Evolutionary conservation across 2,888 invertebrate genomes (phyloP), one percentile per base, ranked within the genome.

Genomic region (Hirtodrosophila histrioides): DNA sequence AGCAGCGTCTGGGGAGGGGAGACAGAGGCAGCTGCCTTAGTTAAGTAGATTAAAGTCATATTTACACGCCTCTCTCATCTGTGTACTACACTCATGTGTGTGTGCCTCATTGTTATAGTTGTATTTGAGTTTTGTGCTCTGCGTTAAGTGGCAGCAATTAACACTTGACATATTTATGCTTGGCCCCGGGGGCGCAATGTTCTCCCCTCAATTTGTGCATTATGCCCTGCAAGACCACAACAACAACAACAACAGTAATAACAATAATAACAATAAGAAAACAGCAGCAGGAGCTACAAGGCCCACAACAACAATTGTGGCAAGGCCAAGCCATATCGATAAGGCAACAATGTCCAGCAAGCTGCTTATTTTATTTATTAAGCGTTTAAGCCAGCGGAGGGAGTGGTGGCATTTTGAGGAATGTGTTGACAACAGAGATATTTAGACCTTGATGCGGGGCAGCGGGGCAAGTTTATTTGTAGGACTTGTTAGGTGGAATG

Each of bases 121-220:
- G 69, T 78, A 45, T 81, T 70, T 81, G 67, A 71, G 74, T 55
- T 31, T 83, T 78, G 88, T 83, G 80, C 78, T 80, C 67, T 77
- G 69, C 67, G 78, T 77, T 86, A 88, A 88, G 87, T 81, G 87
- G 75, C 87, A 75, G 77, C 82, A 86, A 86, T 86, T 86, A 88
- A 87, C 88, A 88, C 88, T 86, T 84, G 88, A 88, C 88, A 85
- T 86, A 88, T 86, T 88, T 88, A 86, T 86, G 86, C 75, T 69
- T 69, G 64, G 66, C 69, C 74, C 68, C 50, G 51, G 51, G 66
- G 78, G 71, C 85, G 48, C 69, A 71, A 48, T 70, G 48, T 43
- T 48, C 35, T 9, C 31, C 40, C 33, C 44, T 43, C 45, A 55
- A 54, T 41, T 17, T 62, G 55, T 83, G 80, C 86, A 86, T 72